Conservation (phyloP, 2,797 vertebrate species). For the Micropoecilia bifurca region DNA sequence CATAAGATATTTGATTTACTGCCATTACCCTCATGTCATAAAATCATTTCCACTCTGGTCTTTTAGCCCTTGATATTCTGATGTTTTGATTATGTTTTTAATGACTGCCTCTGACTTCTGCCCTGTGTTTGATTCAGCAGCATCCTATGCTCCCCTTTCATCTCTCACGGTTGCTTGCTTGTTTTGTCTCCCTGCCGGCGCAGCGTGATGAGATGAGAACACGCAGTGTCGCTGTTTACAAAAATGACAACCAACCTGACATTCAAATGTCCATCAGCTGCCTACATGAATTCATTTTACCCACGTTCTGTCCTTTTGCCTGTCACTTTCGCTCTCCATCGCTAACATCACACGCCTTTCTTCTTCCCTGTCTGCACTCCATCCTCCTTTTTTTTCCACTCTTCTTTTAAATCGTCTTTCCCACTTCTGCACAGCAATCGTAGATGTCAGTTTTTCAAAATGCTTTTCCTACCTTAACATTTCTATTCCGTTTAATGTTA, state of each 20-base stretch:
- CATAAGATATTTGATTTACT: slow-evolving; percentile 18
- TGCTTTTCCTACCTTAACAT: slow-evolving; percentile 13
- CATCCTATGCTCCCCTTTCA: slow-evolving; percentile 26
- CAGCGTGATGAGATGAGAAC: slow-evolving; percentile 54
- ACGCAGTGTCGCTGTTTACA: slow-evolving; percentile 53
- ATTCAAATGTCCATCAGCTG: slow-evolving; percentile 68
- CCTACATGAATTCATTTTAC: slow-evolving; percentile 58
- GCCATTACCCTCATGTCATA: slow-evolving; percentile 8
- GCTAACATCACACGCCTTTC: slow-evolving; percentile 34
- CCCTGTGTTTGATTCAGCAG: slow-evolving; percentile 46
- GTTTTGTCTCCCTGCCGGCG: slow-evolving; percentile 40
- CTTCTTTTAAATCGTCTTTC: slow-evolving; percentile 33
- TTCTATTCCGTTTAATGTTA: slow-evolving; percentile 16
- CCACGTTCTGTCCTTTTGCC: slow-evolving; percentile 29
- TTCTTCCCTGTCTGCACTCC: slow-evolving; percentile 27
- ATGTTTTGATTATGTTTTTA: slow-evolving; percentile 38
- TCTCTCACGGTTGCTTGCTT: slow-evolving; percentile 27
- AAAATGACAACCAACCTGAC: slow-evolving; percentile 58
- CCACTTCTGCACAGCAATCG: slow-evolving; percentile 35
- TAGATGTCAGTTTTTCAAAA: slow-evolving; percentile 36
- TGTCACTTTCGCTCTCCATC: slow-evolving; percentile 45
- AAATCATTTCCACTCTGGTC: slow-evolving; percentile 25
- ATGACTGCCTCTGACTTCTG: slow-evolving; percentile 31
- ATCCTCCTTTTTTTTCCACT: slow-evolving; percentile 18
- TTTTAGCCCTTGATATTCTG: slow-evolving; percentile 31